Percentiles rank a stretch among this genome's conserved stretches.
phyloP scores from a whole-genome alignment of 1,140 invertebrate species.

The Orius laevigatus region DNA sequence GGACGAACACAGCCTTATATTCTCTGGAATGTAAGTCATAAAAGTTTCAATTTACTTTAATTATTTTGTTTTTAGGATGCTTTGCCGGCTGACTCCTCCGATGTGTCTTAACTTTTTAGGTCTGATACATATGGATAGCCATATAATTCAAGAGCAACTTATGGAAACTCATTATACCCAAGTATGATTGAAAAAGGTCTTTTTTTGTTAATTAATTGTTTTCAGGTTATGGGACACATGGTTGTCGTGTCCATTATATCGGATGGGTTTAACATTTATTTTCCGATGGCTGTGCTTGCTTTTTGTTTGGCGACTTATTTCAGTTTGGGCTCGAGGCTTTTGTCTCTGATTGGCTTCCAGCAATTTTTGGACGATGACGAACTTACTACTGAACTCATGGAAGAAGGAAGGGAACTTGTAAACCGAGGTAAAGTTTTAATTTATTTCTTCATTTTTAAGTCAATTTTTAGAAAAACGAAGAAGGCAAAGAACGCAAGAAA shows the following conservation, averaged over 20 bases:
- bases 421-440: conserved; percentile 44
- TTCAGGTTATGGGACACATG: conserved; percentile 98
- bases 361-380: conserved; percentile 91
- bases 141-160: conserved; percentile 68
- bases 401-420: conserved; percentile 82
- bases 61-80: conserved; percentile 32
- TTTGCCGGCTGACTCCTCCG: conserved; percentile 92
- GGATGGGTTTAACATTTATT: conserved; percentile 97
- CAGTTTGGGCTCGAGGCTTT: conserved; percentile 72
- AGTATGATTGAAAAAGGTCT: conserved; percentile 32
- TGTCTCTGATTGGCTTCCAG: conserved; percentile 84
- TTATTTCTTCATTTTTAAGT: conserved; percentile 5
- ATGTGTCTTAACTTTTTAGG: conserved; percentile 97
- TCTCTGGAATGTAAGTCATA: conserved; percentile 66
- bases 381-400: conserved; percentile 78
- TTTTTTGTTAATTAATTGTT: conserved; percentile 11
- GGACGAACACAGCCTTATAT: conserved; percentile 96
- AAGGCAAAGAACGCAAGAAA: conserved; percentile 62
- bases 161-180: conserved; percentile 79
- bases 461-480: conserved; percentile 57
- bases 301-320: conserved; percentile 93
- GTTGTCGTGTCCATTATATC: conserved; percentile 94
- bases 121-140: conserved; percentile 94
- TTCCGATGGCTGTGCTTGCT: conserved; percentile 89
- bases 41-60: not conserved